phyloP scores from a whole-genome alignment of 2,113 vertebrate species.

The Cyprinodon brontotheroides region DNA sequence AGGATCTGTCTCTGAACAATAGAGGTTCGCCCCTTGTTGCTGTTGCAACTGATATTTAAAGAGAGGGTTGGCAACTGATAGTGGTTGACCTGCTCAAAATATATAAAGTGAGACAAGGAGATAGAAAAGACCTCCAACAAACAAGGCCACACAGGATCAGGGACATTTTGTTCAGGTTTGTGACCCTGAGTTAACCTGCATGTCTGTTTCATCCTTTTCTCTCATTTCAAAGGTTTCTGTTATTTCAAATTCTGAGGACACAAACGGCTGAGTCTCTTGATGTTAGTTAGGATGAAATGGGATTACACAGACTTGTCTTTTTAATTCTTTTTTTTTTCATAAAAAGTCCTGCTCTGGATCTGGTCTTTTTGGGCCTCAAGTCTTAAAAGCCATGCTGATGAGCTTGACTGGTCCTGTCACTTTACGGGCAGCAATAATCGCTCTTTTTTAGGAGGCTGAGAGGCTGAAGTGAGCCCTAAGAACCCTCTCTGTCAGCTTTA shows the following conservation, averaged over 20 bases:
- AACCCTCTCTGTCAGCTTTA: conserved; percentile 79
- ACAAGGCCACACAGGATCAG: conserved; percentile 65
- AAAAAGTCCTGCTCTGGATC: conserved; percentile 48
- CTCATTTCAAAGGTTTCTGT: conserved; percentile 3
- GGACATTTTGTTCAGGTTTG: conserved; percentile 37
- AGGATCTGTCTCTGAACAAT: conserved; percentile 65
- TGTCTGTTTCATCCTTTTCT: conserved; percentile 10
- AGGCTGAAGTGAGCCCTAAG: conserved; percentile 77
- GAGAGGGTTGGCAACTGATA: conserved; percentile 54
- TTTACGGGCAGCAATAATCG: conserved; percentile 73
- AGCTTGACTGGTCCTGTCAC: conserved; percentile 63
- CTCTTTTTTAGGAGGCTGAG: conserved; percentile 75
- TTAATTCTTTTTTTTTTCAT: not conserved
- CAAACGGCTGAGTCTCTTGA: conserved; percentile 30
- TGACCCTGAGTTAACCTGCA: conserved; percentile 33
- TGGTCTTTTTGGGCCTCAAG: conserved; percentile 34
- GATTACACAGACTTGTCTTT: conserved; percentile 65
- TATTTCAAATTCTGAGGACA: conserved; percentile 43
- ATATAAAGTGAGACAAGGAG: conserved; percentile 12
- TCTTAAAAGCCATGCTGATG: conserved; percentile 65
- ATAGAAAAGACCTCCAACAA: conserved; percentile 60
- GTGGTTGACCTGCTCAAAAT: conserved; percentile 54
- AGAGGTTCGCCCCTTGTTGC: conserved; percentile 17
- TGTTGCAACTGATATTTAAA: conserved; percentile 17
- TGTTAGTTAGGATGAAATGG: conserved; percentile 54